Percentiles rank a stretch among this genome's conserved stretches.
Evolutionary conservation across 2,888 invertebrate species (phyloP).

Genomic region (Brachypalpus laphriformis): DNA sequence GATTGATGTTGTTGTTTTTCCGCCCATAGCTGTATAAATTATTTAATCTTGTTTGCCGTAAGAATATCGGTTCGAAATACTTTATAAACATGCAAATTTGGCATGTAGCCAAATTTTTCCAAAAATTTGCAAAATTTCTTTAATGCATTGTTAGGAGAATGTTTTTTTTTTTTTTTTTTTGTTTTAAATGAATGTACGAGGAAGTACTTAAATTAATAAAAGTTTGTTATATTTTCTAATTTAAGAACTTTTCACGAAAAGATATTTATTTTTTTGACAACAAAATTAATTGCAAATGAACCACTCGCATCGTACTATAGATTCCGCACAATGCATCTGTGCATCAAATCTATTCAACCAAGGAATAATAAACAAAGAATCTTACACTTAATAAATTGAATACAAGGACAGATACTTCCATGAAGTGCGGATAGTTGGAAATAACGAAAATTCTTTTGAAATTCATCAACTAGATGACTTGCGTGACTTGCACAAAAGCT

Average conservation of each 20-base stretch:
- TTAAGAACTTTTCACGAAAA: background rate
- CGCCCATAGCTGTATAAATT: constrained; percentile 10
- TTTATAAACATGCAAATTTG: constrained; percentile 16
- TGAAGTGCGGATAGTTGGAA: too few relatives aligned
- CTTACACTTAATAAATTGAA: background rate
- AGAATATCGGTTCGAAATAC: constrained; percentile 1
- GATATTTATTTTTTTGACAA: too few relatives aligned
- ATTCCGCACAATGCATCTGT: background rate
- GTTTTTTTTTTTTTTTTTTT: background rate
- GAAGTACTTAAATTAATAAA: constrained; percentile 4
- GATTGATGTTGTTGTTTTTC: constrained; percentile 47
- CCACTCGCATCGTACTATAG: background rate
- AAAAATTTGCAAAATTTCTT: background rate
- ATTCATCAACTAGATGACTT: background rate
- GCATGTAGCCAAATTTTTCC: background rate
- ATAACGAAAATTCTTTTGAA: background rate
- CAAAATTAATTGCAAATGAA: background rate
- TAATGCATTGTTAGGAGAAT: background rate
- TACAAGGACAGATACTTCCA: background rate
- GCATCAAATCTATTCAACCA: background rate
- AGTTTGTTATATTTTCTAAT: background rate
- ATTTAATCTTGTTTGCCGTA: constrained; percentile 17
- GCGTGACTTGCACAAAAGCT: background rate
- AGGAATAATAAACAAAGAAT: background rate
- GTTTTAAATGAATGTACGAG: background rate